phyloP scores from a whole-genome alignment of 2,113 vertebrate genomes.

The Piprites chloris region DNA sequence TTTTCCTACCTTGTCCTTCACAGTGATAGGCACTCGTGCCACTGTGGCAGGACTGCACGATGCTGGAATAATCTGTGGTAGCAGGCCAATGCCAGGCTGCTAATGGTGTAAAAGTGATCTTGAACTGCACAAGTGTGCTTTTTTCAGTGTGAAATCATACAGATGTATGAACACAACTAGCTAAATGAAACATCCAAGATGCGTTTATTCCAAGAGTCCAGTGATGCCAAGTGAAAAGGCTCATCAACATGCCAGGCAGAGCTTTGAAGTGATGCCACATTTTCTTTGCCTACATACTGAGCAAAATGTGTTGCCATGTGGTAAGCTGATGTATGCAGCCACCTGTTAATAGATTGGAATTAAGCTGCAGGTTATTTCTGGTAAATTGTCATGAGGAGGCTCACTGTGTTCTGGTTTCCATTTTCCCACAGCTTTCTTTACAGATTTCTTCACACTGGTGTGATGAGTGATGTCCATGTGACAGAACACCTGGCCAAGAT shows the following conservation, averaged over 20 bases:
- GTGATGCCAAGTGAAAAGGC: not conserved
- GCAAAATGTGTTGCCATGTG: not conserved
- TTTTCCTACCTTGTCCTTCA: not conserved
- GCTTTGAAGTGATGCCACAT: not conserved
- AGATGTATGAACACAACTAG: not conserved
- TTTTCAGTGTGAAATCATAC: not conserved
- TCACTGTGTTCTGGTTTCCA: not conserved
- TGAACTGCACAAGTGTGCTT: not conserved
- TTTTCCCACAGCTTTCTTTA: conserved; percentile 77
- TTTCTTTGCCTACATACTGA: rapidly evolving
- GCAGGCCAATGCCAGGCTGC: not conserved
- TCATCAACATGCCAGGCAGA: not conserved
- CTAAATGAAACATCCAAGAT: not conserved
- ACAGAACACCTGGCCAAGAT: conserved; percentile 76
- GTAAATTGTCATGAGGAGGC: not conserved
- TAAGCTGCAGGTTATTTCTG: not conserved
- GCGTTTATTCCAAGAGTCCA: not conserved
- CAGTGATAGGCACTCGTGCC: rapidly evolving
- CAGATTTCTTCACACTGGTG: conserved; percentile 82
- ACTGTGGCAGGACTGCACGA: not conserved
- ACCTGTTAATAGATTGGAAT: not conserved
- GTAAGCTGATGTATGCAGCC: not conserved
- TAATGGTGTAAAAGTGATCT: not conserved
- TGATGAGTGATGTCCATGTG: conserved; percentile 78
- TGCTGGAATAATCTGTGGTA: not conserved